phyloP scores from a whole-genome alignment of 2,113 vertebrate genomes.

The Coptodon rendalli region DNA sequence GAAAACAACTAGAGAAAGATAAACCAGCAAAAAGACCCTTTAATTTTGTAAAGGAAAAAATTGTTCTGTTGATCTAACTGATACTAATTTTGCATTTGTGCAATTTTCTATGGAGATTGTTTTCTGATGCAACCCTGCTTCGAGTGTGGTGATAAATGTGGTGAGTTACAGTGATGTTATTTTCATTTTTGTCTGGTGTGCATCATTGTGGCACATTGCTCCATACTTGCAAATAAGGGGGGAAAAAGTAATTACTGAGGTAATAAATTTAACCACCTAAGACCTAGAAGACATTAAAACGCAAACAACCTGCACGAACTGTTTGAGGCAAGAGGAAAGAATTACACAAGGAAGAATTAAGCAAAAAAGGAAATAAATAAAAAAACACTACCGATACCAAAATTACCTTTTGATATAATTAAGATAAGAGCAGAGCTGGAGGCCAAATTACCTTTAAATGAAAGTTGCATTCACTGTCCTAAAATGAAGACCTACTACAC shows the following conservation, averaged over 20 bases:
- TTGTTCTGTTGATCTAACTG: not conserved
- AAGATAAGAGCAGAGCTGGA: not conserved
- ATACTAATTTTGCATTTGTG: not conserved
- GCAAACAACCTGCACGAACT: not conserved
- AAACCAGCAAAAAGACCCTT: not conserved
- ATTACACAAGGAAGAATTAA: not conserved
- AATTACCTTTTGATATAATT: not conserved
- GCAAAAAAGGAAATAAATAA: not conserved
- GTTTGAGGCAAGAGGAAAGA: not conserved
- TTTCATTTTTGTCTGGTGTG: not conserved
- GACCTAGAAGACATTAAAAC: not conserved
- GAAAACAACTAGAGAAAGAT: not conserved
- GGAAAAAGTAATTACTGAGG: fast-evolving
- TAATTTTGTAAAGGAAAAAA: not conserved
- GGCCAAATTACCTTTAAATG: not conserved
- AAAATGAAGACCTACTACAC: not conserved
- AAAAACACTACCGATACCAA: not conserved
- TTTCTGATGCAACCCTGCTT: not conserved
- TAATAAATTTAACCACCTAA: not conserved
- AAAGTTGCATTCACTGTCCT: not conserved
- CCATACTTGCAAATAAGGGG: not conserved
- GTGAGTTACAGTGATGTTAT: not conserved
- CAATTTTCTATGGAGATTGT: not conserved
- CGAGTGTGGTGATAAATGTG: not conserved
- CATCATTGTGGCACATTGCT: not conserved